Percentiles rank a stretch among this genome's conserved stretches.
Conservation (phyloP, 2,113 vertebrate species). For the Burhinus oedicnemus region DNA sequence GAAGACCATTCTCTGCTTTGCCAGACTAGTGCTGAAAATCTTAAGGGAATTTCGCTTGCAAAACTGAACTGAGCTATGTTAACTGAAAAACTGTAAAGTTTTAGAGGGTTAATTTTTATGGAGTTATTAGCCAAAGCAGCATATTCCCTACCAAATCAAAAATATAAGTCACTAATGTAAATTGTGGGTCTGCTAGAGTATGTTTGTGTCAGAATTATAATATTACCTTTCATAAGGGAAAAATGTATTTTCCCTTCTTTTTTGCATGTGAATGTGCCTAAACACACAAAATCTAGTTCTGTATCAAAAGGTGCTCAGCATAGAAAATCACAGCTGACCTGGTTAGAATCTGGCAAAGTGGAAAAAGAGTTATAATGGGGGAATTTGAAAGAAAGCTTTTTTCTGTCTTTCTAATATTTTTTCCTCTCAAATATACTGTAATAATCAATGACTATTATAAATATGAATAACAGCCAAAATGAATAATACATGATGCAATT, state of each 20-base stretch:
- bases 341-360: background rate
- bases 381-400: background rate
- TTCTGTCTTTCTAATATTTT: background rate
- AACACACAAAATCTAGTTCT: background rate
- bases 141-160: background rate
- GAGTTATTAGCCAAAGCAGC: background rate
- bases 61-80: background rate
- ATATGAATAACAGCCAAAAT: background rate
- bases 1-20: background rate
- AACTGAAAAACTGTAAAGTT: background rate
- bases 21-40: background rate
- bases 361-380: background rate
- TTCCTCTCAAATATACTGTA: background rate
- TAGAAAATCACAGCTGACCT: background rate
- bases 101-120: background rate
- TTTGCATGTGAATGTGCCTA: rapidly evolving
- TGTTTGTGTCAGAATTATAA: background rate
- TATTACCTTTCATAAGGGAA: background rate
- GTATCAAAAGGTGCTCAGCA: background rate
- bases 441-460: background rate
- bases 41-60: background rate
- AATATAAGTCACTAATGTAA: background rate
- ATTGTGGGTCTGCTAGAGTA: background rate
- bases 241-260: background rate
- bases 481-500: background rate